Base-by-base conservation (phyloP, 1,140 invertebrate species). In the Pachypeltis micranthus region DNA sequence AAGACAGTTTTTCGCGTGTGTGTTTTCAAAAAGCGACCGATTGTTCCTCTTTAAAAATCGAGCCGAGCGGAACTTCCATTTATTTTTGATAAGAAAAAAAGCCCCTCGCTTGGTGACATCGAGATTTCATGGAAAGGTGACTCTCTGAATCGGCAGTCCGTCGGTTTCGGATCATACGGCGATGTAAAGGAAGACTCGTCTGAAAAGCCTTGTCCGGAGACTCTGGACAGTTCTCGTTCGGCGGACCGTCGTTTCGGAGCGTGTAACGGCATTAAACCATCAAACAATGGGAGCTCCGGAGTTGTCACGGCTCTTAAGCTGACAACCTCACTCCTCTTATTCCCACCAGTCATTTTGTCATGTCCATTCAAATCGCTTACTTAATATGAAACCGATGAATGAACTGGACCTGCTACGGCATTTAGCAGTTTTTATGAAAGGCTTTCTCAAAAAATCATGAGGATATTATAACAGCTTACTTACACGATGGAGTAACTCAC, bases 241-340 rank as follows among this genome's bases (percentile, higher is more conserved):
- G 31, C 31, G 16, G 31, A 39, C 31, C 54, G 54, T 25, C 54
- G 19, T 56, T 56, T 14, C 16, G 21, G 16, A 25, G 21, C 54
- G 54, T 56, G 25, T 56, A 56, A 56, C 54, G 26, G 25, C 54
- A 25, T 56, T 56, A 56, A 24, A 56, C 21, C 54, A 56, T 56
- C 54, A 56, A 25, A 56, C 54, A 56, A 56, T 56, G 25, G 54
- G 54, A 56, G 26, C 54, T 56, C 54, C 26, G 2, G 19, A 24
- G 19, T 56, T 56, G 54, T 56, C 54, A 56, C 54, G 54, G 3
- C 54, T 56, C 16, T 56, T 56, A 56, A 25, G 54, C 34, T 39
- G 7, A 39, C 34, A 39, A n/a, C 34, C 7, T 39, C 34, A 23
- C 54, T 56, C 14, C 21, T 56, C 54, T 56, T 2, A 16, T 26